Evolutionary conservation across 2,888 invertebrate species (phyloP), one percentile per base, ranked within the genome.

Genomic region (Coenonympha glycerion): DNA sequence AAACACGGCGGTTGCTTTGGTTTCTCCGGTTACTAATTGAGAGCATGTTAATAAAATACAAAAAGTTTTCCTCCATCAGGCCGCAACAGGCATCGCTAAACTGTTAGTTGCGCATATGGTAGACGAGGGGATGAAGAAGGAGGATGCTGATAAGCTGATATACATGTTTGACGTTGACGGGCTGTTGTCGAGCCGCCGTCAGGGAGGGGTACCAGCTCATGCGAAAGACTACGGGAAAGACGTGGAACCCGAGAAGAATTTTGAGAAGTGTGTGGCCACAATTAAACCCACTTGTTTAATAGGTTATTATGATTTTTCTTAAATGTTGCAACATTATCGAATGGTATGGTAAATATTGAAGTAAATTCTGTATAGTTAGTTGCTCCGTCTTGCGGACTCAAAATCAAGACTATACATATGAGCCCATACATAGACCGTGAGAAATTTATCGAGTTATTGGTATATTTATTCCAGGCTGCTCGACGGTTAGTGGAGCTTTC

Each of bases 81-180:
- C 98, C 2, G 93, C 96, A 1, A 92, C 96, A 53, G 98, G 98
- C 52, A 97, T 97, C 65, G 98, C 98, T 0, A 93, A 94, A 77
- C 89, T 99, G 45, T 91, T 94, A 45, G 94, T 95, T 0, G 92
- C 93, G 64, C 97, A 98, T 0, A 95, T 99, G 96, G 89, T 92
- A 46, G 90, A 92, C n/a, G 90, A 91, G 19, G 91, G 90, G 9
- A 73, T 90, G 0, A 71, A 88, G 0, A 73, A 76, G 54, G 76
- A 87, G 65, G 94, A 97, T 63, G 99, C 99, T 0, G 88, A 92
- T 30, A 90, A 90, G 15, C 92, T 92, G 62, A 97, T 99, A 58
- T 99, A 93, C 92, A 93, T 99, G 95, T 93, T 96, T 62, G 99
- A 99, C 68, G 92, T 97, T 24, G 92, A 95, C 63, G 99, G 99